Evolutionary conservation across 2,113 vertebrate genomes (phyloP).

Genomic region (Excalfactoria chinensis): DNA sequence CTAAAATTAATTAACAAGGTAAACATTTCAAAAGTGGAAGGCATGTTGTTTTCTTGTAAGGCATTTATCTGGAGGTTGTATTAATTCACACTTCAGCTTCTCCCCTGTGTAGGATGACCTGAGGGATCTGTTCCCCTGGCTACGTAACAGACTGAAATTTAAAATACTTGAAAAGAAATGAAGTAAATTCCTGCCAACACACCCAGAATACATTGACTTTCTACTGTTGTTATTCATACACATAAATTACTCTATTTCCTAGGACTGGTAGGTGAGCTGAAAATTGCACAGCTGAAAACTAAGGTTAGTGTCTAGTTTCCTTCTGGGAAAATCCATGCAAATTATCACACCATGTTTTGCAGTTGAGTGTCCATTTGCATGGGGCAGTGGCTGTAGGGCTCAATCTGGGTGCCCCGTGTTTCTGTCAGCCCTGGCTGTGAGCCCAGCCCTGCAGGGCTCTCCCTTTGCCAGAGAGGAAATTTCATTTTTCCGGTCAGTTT

Average conservation of each 20-base stretch:
- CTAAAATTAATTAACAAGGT: conserved; percentile 30
- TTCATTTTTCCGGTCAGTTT: background rate
- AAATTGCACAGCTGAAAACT: background rate
- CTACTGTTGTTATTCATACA: background rate
- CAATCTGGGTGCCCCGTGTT: background rate
- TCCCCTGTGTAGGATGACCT: background rate
- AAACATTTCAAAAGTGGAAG: background rate
- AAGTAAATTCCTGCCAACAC: background rate
- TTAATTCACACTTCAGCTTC: background rate
- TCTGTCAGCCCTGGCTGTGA: background rate
- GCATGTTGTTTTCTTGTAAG: background rate
- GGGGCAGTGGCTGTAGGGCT: background rate
- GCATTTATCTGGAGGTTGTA: background rate
- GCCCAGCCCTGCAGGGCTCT: background rate
- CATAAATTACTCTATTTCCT: background rate
- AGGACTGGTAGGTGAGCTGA: background rate
- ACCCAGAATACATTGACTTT: background rate
- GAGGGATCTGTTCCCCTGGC: background rate
- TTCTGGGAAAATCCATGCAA: background rate
- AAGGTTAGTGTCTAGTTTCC: background rate
- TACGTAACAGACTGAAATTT: background rate
- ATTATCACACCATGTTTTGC: background rate
- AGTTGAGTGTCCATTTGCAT: background rate
- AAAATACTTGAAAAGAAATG: background rate
- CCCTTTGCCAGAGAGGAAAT: background rate